Evolutionary conservation across 2,113 vertebrate genomes (phyloP).

Genomic region (Halichoeres trimaculatus): DNA sequence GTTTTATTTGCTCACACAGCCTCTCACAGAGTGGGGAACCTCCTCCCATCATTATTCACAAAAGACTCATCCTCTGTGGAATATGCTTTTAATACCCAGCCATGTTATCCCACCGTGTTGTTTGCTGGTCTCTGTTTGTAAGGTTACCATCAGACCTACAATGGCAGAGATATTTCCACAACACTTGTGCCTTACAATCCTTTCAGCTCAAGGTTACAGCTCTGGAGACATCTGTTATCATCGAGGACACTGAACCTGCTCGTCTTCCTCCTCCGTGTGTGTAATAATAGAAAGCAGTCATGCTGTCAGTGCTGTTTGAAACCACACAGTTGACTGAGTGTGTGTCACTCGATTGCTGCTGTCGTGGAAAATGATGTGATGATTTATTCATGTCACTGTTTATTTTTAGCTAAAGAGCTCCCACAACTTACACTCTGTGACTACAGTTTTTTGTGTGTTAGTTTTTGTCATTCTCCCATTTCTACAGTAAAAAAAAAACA

Average conservation of each 20-base stretch:
- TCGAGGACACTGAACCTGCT: conserved; percentile 18
- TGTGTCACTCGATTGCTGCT: conserved; percentile 1
- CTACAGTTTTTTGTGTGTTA: too few relatives aligned
- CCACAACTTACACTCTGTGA: not conserved
- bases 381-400: not conserved
- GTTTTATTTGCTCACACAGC: too few relatives aligned
- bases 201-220: conserved; percentile 14
- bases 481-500: too few relatives aligned
- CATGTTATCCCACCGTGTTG: not conserved
- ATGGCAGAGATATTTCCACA: not conserved
- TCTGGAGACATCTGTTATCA: not conserved
- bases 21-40: too few relatives aligned
- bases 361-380: not conserved
- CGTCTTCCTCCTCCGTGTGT: not conserved
- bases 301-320: conserved; percentile 25
- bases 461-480: too few relatives aligned
- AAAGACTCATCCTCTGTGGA: too few relatives aligned
- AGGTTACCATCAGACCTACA: not conserved
- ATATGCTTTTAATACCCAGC: too few relatives aligned
- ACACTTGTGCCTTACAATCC: not conserved
- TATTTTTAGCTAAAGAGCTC: not conserved
- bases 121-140: not conserved
- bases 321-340: conserved; percentile 16
- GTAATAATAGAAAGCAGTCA: conserved; percentile 16
- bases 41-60: too few relatives aligned